Evolutionary conservation across 2,113 vertebrate species (phyloP), one percentile per base, ranked within the genome.

Genomic region (Nothobranchius kuhntae): DNA sequence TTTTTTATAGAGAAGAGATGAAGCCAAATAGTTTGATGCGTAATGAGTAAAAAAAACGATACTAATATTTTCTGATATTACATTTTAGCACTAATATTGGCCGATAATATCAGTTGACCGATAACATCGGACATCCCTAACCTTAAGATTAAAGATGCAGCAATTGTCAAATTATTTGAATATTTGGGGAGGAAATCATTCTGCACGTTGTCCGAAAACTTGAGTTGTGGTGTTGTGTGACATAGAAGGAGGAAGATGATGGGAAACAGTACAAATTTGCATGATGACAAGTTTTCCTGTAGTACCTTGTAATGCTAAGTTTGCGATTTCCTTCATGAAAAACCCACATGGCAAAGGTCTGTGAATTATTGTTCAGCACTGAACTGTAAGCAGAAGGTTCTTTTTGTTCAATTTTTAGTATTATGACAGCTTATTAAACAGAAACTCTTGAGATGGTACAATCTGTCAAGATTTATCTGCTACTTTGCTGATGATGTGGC

Each of bases 321-420:
- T 47, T 65, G 44, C 67, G 51, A 81, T 80, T 79, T 60, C 57
- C 61, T 70, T 85, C 79, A 83, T 84, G 84, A 84, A 80, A 57
- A 54, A 83, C 67, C 42, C 66, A 61, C 66, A 7, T 30, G 8
- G 53, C 71, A 63, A 74, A 75, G 67, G 53, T 82, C 63, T 76
- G 54, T 59, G 73, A 71, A 46, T 78, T 47, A 73, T 72, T 71
- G 36, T 35, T 36, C 66, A 30, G 62, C 55, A 14, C 10, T 21
- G 58, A 13, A 54, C 73, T 61, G 68, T 53, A 55, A 61, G 66
- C 21, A 53, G 61, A 55, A 74, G 61, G 65, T 77, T 81, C 84
- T 86, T 84, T 30, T 30, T 30, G 30, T 30, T 30, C 0, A 3
- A 30, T 4, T 30, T 30, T 30, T 30, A 30, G 30, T 4, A 30